Evolutionary conservation across 2,113 vertebrate species (phyloP).

Genomic region (Casuarius casuarius): DNA sequence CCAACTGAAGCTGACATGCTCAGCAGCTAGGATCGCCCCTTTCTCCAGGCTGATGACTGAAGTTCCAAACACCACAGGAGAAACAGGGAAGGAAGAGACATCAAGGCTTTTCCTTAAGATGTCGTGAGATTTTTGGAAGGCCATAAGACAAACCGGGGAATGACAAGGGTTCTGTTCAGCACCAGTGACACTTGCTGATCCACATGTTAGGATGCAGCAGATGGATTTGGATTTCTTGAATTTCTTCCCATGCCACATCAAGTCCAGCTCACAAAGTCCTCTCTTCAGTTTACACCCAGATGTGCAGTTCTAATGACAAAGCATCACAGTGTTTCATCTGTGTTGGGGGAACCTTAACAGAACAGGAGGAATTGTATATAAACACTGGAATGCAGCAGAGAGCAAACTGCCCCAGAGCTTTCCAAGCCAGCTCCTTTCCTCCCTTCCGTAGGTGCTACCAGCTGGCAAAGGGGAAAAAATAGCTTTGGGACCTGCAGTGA

Average conservation of each 20-base stretch:
- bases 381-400: neutral
- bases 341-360: neutral
- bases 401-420: neutral
- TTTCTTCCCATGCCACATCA: neutral
- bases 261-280: neutral
- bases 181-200: neutral
- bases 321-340: neutral
- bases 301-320: neutral
- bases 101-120: neutral
- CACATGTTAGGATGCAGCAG: neutral
- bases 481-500: neutral
- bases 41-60: neutral
- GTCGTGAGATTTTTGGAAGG: neutral
- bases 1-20: fast-evolving
- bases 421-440: neutral
- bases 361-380: neutral
- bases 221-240: neutral
- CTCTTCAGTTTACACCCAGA: neutral
- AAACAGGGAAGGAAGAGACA: neutral
- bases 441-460: neutral
- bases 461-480: neutral
- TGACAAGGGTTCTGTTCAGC: neutral
- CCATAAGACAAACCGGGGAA: neutral
- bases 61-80: neutral
- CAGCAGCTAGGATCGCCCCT: neutral